phyloP scores from a whole-genome alignment of 53 echinoderm and acorn worm species.

The Holothuria scabra region DNA sequence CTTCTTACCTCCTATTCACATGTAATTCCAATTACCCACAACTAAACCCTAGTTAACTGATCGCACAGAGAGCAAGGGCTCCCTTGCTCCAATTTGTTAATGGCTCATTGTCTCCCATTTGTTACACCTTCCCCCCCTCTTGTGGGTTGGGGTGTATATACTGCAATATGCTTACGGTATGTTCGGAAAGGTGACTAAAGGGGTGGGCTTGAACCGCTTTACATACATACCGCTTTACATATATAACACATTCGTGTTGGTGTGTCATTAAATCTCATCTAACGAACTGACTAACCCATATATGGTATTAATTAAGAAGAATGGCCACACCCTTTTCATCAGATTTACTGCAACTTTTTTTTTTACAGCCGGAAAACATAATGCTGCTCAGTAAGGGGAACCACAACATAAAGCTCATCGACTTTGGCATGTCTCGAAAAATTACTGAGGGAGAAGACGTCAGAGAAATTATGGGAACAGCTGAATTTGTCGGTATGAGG shows the following conservation, averaged over 20 bases:
- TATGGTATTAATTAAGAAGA: background rate
- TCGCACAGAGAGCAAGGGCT: too few relatives aligned
- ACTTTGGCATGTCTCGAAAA: constrained; percentile 89
- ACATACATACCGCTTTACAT: too few relatives aligned
- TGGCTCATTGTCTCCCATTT: background rate
- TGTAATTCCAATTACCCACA: too few relatives aligned
- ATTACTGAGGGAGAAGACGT: constrained; percentile 74
- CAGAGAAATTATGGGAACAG: constrained; percentile 89
- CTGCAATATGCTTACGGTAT: too few relatives aligned
- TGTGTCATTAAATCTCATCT: too few relatives aligned
- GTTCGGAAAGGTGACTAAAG: too few relatives aligned
- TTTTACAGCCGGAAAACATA: constrained; percentile 77
- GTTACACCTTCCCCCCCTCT: background rate
- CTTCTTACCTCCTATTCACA: too few relatives aligned
- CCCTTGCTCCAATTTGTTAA: background rate
- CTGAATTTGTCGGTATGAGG: constrained; percentile 93
- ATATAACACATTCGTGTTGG: too few relatives aligned
- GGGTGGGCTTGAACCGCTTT: too few relatives aligned
- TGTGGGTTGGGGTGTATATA: too few relatives aligned
- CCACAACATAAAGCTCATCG: constrained; percentile 89
- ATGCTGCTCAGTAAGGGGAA: constrained; percentile 79
- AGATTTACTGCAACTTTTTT: background rate
- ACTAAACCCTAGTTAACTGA: too few relatives aligned
- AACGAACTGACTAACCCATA: background rate
- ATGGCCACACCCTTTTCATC: background rate